Evolutionary conservation across 2,113 vertebrate genomes (phyloP).

Genomic region (Nerophis ophidion): DNA sequence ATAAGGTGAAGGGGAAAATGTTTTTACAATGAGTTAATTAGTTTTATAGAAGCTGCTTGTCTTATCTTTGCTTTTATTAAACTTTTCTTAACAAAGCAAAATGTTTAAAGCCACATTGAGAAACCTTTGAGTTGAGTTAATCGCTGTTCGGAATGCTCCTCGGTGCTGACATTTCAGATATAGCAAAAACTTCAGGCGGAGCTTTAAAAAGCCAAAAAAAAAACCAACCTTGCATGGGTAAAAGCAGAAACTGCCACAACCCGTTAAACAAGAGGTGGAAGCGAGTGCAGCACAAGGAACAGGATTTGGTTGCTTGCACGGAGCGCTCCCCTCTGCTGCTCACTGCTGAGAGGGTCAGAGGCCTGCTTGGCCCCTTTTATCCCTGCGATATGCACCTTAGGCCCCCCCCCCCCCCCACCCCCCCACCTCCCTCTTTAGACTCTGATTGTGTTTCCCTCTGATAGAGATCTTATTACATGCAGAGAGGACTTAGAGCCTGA

Average conservation of each 20-base stretch:
- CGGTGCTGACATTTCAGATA: slow-evolving; percentile 21
- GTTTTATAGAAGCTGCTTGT: not conserved
- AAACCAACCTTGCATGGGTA: not conserved
- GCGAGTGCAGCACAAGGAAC: slow-evolving; percentile 29
- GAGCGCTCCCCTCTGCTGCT: slow-evolving; percentile 17
- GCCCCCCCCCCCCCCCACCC: slow-evolving; percentile 19
- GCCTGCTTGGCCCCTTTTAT: slow-evolving; percentile 30
- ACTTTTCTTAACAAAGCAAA: slow-evolving; percentile 25
- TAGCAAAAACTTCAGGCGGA: slow-evolving; percentile 14
- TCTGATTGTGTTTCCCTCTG: slow-evolving; percentile 67
- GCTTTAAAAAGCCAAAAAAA: slow-evolving; percentile 28
- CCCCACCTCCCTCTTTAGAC: slow-evolving; percentile 24
- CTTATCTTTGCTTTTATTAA: slow-evolving; percentile 28
- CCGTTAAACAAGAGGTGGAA: slow-evolving; percentile 49
- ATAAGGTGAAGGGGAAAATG: slow-evolving; percentile 14
- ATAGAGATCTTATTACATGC: slow-evolving; percentile 74
- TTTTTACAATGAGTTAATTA: slow-evolving; percentile 26
- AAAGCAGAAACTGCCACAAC: slow-evolving; percentile 46
- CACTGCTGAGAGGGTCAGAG: slow-evolving; percentile 47
- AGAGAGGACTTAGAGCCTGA: slow-evolving; percentile 63
- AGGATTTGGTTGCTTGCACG: slow-evolving; percentile 8
- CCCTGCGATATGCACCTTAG: slow-evolving; percentile 38
- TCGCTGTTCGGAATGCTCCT: slow-evolving; percentile 2
- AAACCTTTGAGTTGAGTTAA: slow-evolving; percentile 19
- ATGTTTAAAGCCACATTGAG: slow-evolving; percentile 3